Evolutionary conservation across 2,888 invertebrate species (phyloP).

Genomic region (Amblyjoppa fuscipennis): DNA sequence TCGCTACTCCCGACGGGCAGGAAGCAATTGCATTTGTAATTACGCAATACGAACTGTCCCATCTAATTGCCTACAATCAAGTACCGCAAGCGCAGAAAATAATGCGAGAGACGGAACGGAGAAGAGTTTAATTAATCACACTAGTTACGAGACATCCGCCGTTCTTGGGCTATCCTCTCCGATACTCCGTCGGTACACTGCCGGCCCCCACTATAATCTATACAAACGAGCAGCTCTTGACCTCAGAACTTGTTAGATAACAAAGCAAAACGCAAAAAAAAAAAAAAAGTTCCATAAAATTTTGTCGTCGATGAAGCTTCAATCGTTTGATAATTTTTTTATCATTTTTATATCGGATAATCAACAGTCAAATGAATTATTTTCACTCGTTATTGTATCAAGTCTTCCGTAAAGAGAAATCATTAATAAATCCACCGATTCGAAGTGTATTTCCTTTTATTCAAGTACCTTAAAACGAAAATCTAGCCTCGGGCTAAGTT

Average conservation of each 20-base stretch:
- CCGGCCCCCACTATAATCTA: slow-evolving; percentile 4
- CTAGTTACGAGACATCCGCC: slow-evolving; percentile 74
- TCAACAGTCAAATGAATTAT: too few species aligned
- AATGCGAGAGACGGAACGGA: slow-evolving; percentile 70
- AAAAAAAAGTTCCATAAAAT: neutral
- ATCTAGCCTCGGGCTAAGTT: too few species aligned
- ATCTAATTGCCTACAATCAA: slow-evolving; percentile 77
- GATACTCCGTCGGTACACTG: slow-evolving; percentile 57
- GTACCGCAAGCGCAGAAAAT: slow-evolving; percentile 75
- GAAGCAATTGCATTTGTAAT: slow-evolving; percentile 75
- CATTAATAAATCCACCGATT: too few species aligned
- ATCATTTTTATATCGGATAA: neutral
- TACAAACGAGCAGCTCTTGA: slow-evolving; percentile 7
- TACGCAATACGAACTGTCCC: slow-evolving; percentile 72
- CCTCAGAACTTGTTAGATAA: neutral
- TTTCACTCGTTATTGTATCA: too few species aligned
- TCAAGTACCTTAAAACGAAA: too few species aligned
- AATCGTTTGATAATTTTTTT: neutral
- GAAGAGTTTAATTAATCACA: slow-evolving; percentile 76
- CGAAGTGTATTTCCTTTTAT: too few species aligned
- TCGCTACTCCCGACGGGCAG: slow-evolving; percentile 62
- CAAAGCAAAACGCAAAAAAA: neutral
- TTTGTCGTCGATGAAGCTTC: neutral
- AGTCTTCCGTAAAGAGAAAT: too few species aligned
- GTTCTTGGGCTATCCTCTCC: slow-evolving; percentile 68